These are phyloP conservation scores for Andrena bucephala DNA, from an alignment of 2,888 invertebrate genomes.

Conservation along the genomic window DNA sequence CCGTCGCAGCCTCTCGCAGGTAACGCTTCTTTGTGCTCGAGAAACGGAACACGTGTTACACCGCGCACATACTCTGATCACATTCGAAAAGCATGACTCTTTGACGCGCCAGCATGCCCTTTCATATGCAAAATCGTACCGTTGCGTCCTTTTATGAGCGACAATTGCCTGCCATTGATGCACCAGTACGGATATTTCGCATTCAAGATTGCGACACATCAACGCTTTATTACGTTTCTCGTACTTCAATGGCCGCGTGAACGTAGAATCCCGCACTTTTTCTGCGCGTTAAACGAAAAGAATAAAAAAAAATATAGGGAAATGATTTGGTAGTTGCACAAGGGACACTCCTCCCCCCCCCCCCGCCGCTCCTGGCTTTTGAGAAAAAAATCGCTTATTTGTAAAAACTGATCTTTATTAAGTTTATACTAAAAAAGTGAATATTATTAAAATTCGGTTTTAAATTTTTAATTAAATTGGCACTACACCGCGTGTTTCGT, in stretches of 20 bases:
- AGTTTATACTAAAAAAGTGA: no score
- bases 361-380: no score
- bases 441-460: no score
- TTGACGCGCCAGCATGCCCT: not conserved
- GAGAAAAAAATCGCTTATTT: no score
- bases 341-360: no score
- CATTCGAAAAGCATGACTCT: conserved; percentile 13
- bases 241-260: not conserved
- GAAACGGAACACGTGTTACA: not conserved
- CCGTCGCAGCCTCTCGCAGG: not conserved
- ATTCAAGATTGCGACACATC: conserved; percentile 16
- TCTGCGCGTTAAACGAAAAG: not conserved
- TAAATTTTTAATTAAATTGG: no score
- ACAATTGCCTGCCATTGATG: conserved; percentile 24
- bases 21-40: not conserved
- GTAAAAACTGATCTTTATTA: no score
- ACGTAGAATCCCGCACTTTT: not conserved
- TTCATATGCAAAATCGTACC: conserved; percentile 35
- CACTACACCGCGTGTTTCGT: no score
- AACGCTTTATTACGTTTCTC: not conserved
- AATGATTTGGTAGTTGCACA: no score
- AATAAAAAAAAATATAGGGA: not conserved
- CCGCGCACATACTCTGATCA: not conserved
- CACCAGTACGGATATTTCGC: conserved; percentile 6
- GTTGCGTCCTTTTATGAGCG: not conserved